Evolutionary conservation across 2,113 vertebrate species (phyloP), one percentile per base, ranked within the genome.

Genomic region (Sisor rabdophorus): DNA sequence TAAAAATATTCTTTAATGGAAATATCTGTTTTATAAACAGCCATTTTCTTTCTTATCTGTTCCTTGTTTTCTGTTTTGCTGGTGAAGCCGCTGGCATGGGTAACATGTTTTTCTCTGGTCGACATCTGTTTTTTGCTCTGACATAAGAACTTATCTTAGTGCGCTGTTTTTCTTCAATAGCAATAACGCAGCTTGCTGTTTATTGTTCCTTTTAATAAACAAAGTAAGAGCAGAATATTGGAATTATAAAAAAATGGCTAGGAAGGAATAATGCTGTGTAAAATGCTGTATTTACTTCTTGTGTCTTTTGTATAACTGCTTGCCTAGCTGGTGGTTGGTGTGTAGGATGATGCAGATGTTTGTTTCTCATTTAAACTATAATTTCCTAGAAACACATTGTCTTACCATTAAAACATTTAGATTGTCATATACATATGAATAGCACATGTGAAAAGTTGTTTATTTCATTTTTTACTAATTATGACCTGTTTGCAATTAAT

Each of bases 241-340:
- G 30, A 44, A 44, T 55, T 58, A 10, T 44, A 9, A 44, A 44
- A 44, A 72, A 44, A 52, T 36, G 32, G 32, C 32, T 36, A n/a
- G n/a, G n/a, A n/a, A 68, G 32, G 28, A 55, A 56, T 71, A 36
- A 56, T 71, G n/a, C 56, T 71, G 47, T 56, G 30, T 40, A 20
- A 50, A 17, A 68, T 56, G 30, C 24, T 19, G 30, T 71, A 71
- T 71, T 71, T 55, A 55, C 52, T 55, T 30, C 68, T 47, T 48
- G 44, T 32, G 13, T 50, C 22, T 26, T 44, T 48, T 52, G 50
- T 67, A n/a, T 67, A 48, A 44, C 40, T 26, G 64, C 22, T 67
- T 24, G 22, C 64, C 26, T 48, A 67, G 40, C 17, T 67, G 47
- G 47, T 52, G 24, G 17, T 69, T 69, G 47, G 16, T 68, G 65